Base-by-base conservation (phyloP, 2,113 vertebrate genomes). In the Python bivittatus region DNA sequence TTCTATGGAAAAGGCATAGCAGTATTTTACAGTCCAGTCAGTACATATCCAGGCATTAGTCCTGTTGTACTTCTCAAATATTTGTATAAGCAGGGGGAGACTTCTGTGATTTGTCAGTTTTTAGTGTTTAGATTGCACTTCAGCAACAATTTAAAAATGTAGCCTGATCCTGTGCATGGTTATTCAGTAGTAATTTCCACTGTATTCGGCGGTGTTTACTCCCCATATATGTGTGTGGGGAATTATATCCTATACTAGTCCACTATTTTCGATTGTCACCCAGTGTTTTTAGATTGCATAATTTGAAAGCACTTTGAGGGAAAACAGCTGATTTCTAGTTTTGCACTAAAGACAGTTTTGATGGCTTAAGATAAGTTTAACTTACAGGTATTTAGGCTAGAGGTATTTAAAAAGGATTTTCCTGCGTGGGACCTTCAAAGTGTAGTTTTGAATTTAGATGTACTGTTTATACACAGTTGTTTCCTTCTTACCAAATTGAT, bases 181-280 rank as follows among this genome's bases (percentile, higher is more conserved):
- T 92, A 33, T n/a, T 0, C 48, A 17, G 22, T 0, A 3, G 0
- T 2, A 5, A 53, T 56, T 89, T 6, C 23, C 0, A 44, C 79
- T 91, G 2, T 0, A 0, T 1, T 88, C 0, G 57, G 1, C 9
- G 1, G 0, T 17, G 15, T 23, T 64, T 86, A 54, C n/a, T 29
- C 17, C n/a, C 25, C 38, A 17, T 42, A 17, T 42, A 42, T 79
- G 72, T 42, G 33, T 42, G 20, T 42, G 33, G 0, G 33, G 33
- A 42, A 79, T 79, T 42, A 79, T 79, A 33, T 22, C 33, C 72
- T 79, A 79, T 79, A 23, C 42, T 33, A 79, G 33, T 10, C 72
- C 10, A 20, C 7, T 57, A 5, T 53, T 91, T 91, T 25, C 6
- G 58, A 2, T n/a, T 4, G 1, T 58, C 57, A 42, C 54, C 25